Percentiles rank a stretch among this genome's conserved stretches.
Conservation (phyloP, 2,113 vertebrate species). For the Pycnonotus jocosus region DNA sequence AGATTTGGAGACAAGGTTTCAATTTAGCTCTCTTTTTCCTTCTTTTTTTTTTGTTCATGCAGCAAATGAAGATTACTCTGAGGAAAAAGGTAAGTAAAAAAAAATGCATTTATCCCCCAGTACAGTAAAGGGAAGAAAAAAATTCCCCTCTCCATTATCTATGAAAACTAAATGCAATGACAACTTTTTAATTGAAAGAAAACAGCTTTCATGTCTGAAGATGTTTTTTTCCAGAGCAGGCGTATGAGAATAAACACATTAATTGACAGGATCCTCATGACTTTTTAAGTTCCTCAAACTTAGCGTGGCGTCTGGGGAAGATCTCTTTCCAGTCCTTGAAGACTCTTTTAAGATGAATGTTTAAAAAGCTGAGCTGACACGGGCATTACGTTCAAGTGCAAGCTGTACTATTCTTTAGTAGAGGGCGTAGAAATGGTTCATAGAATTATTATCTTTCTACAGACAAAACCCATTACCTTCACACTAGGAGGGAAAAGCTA, state of each 20-base stretch:
- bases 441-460: conserved; percentile 54
- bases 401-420: conserved; percentile 49
- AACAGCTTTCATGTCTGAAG: conserved; percentile 63
- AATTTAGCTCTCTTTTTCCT: conserved; percentile 19
- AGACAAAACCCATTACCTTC: conserved; percentile 64
- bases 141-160: conserved; percentile 43
- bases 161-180: conserved; percentile 57
- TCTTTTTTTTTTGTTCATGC: neutral
- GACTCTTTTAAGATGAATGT: conserved; percentile 60
- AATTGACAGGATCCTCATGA: conserved; percentile 74
- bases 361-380: conserved; percentile 60
- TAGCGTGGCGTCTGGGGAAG: conserved; percentile 58
- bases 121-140: neutral
- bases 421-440: conserved; percentile 47
- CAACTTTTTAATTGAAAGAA: conserved; percentile 67
- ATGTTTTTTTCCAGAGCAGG: conserved; percentile 46
- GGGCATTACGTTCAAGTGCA: conserved; percentile 39
- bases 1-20: conserved; percentile 45
- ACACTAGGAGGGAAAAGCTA: conserved; percentile 60
- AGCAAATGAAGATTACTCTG: conserved; percentile 20
- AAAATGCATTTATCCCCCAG: neutral
- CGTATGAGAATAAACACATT: conserved; percentile 63
- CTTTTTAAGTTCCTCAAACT: conserved; percentile 69
- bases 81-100: neutral
- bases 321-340: conserved; percentile 68